These are phyloP conservation scores for Selenia dentaria DNA, from an alignment of 2,888 invertebrate genomes.

Conservation along the genomic window DNA sequence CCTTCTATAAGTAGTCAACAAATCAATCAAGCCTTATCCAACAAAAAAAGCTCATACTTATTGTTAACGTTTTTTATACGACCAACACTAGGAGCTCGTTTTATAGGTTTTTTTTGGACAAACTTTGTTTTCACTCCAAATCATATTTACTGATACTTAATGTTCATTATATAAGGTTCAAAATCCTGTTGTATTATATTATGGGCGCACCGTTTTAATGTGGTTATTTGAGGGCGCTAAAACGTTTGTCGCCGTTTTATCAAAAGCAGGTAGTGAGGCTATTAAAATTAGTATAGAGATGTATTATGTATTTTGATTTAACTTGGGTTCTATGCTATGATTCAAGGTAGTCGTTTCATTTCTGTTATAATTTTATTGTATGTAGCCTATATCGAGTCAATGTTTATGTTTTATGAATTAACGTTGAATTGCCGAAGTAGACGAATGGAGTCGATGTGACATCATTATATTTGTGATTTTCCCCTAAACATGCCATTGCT, in stretches of 20 bases:
- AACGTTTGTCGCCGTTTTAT: constrained; percentile 21
- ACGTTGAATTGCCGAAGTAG: too few species aligned
- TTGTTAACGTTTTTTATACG: constrained; percentile 29
- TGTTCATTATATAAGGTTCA: not conserved
- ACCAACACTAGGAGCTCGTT: constrained; percentile 32
- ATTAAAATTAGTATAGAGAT: constrained; percentile 14
- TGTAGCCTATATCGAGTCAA: too few species aligned
- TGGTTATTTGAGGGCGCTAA: constrained; percentile 14
- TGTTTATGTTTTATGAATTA: too few species aligned
- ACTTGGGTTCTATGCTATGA: not conserved
- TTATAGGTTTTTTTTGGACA: constrained; percentile 17
- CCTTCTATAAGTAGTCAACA: constrained; percentile 12
- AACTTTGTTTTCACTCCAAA: not conserved
- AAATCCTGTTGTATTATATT: not conserved
- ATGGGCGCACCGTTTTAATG: not conserved
- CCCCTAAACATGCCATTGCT: too few species aligned
- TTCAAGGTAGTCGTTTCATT: not conserved
- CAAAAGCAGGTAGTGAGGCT: constrained; percentile 14
- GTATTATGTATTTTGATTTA: constrained; percentile 5
- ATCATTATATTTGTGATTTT: too few species aligned
- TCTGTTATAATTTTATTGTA: not conserved
- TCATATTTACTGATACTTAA: not conserved
- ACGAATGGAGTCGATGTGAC: too few species aligned
- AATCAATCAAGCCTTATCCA: constrained; percentile 19
- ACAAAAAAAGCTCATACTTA: constrained; percentile 14